These are phyloP conservation scores for Gnatocerus cornutus DNA, from an alignment of 2,888 invertebrate species.

Conservation along the genomic window DNA sequence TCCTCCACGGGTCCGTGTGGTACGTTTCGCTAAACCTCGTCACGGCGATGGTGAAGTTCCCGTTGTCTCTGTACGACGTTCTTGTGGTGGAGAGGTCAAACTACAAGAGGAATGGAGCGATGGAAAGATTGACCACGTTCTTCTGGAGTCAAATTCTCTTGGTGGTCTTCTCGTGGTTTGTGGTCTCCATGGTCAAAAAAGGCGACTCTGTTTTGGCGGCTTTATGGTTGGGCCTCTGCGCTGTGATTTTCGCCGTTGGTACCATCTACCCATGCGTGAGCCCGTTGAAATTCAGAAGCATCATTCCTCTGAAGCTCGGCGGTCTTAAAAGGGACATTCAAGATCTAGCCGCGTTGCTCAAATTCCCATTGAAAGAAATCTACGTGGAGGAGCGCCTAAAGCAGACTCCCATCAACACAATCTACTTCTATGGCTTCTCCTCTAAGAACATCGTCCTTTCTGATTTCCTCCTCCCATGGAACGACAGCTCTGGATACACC, in stretches of 20 bases:
- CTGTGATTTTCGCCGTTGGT: constrained; percentile 8
- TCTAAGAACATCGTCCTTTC: constrained; percentile 14
- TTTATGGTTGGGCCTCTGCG: background rate
- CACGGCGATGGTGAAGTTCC: background rate
- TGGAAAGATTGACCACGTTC: constrained; percentile 10
- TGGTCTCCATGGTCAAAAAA: background rate
- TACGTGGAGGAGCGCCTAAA: constrained; percentile 20
- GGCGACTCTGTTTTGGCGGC: background rate
- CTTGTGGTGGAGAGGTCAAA: background rate
- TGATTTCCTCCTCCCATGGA: constrained; percentile 2
- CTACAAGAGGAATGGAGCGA: background rate
- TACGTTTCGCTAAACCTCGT: background rate
- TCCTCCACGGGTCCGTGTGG: background rate
- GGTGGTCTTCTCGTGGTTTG: background rate
- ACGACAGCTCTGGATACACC: background rate
- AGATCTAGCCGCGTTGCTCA: background rate
- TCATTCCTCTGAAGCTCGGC: background rate
- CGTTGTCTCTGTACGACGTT: constrained; percentile 7
- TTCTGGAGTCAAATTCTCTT: constrained; percentile 12
- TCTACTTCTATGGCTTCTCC: constrained; percentile 13
- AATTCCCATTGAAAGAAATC: constrained; percentile 18
- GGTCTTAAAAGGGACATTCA: background rate
- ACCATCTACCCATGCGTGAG: constrained; percentile 7
- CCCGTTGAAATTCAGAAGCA: background rate
- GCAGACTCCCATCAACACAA: background rate